Conservation (phyloP, 1,140 invertebrate species). For the Ephestia elutella region DNA sequence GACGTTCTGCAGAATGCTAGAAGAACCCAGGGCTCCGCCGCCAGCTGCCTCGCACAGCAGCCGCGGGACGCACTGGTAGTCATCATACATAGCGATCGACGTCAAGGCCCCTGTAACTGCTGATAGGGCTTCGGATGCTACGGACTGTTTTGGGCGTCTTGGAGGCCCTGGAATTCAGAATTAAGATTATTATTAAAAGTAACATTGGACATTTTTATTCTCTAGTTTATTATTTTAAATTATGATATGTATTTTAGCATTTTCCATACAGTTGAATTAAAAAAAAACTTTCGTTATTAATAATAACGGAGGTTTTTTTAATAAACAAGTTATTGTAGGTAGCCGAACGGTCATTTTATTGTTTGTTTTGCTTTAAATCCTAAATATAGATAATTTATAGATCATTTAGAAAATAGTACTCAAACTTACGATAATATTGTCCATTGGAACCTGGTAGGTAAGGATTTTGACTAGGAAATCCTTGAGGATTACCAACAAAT, state of each 20-base stretch:
- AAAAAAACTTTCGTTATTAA: no score
- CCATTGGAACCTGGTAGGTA: neutral
- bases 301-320: no score
- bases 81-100: conserved; percentile 84
- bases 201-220: no score
- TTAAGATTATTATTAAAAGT: neutral
- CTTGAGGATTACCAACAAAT: conserved; percentile 1
- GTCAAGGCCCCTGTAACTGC: conserved; percentile 75
- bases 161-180: conserved; percentile 24
- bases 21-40: conserved; percentile 75
- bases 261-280: no score
- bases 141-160: conserved; percentile 27
- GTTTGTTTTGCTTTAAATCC: no score
- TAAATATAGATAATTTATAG: no score
- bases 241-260: neutral
- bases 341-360: no score
- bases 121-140: conserved; percentile 39
- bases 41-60: conserved; percentile 85
- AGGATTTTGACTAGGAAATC: neutral
- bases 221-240: no score
- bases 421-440: conserved; percentile 16
- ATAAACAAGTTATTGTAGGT: no score
- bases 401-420: no score
- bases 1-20: conserved; percentile 72
- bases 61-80: conserved; percentile 84